Percentiles rank a stretch among this genome's conserved stretches.
Evolutionary conservation across 2,113 vertebrate species (phyloP).

Genomic region (Cyanoderma ruficeps): DNA sequence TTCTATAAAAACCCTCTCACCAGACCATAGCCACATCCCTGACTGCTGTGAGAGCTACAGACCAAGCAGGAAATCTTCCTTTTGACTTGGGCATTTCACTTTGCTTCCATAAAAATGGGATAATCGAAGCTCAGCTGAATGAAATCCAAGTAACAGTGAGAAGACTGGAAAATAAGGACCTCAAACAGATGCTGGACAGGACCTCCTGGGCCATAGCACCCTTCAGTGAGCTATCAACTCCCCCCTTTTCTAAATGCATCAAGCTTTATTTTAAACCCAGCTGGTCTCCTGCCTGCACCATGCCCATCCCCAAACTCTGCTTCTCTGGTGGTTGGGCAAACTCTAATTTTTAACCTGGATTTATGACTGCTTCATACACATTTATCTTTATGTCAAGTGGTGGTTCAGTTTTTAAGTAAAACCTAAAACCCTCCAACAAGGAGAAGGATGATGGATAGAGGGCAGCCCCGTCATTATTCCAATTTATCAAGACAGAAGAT

Average conservation of each 20-base stretch:
- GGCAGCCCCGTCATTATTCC: not conserved
- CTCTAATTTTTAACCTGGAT: not conserved
- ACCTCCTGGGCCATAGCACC: not conserved
- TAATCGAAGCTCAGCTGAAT: not conserved
- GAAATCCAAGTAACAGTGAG: not conserved
- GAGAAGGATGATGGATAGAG: not conserved
- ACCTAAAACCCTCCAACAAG: not conserved
- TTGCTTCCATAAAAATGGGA: not conserved
- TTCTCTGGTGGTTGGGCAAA: not conserved
- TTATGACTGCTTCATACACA: not conserved
- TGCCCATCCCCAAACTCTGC: not conserved
- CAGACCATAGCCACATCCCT: not conserved
- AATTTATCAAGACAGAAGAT: not conserved
- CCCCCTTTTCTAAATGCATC: not conserved
- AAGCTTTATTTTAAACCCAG: not conserved
- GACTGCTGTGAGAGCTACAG: not conserved
- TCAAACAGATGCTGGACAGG: not conserved
- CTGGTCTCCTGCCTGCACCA: not conserved
- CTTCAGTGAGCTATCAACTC: not conserved
- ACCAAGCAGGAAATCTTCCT: not conserved
- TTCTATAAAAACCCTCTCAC: not conserved
- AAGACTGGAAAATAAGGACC: not conserved
- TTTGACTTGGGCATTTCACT: not conserved
- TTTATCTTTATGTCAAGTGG: not conserved
- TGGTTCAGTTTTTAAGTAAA: not conserved